These are phyloP conservation scores for Heloderma charlesbogerti DNA, from an alignment of 2,113 vertebrate genomes.

Conservation along the genomic window DNA sequence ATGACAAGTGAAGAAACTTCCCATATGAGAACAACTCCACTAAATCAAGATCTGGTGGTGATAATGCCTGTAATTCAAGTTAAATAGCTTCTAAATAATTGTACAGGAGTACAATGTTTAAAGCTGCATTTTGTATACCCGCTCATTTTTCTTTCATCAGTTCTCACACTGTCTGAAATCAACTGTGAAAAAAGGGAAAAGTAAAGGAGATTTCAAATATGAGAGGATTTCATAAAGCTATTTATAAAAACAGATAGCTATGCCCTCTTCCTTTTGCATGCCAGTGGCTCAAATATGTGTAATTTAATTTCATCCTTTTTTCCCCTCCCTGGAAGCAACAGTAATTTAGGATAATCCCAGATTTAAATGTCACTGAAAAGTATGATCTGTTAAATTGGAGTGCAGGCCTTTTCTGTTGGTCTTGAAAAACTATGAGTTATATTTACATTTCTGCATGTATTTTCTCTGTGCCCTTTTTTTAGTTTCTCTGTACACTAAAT, in stretches of 20 bases:
- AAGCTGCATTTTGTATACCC: conserved; percentile 1
- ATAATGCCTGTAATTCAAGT: background rate
- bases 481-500: background rate
- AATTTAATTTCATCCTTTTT: conserved; percentile 22
- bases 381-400: background rate
- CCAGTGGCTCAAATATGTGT: conserved; percentile 10
- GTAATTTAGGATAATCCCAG: conserved; percentile 24
- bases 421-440: background rate
- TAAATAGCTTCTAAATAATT: conserved; percentile 25
- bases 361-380: background rate
- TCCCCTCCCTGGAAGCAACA: background rate
- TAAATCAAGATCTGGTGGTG: background rate
- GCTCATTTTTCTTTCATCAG: conserved; percentile 63
- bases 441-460: background rate
- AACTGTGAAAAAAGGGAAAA: conserved; percentile 43
- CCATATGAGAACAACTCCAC: background rate
- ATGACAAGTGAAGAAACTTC: background rate
- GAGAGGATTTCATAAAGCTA: conserved; percentile 42
- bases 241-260: conserved; percentile 55
- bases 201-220: conserved; percentile 42
- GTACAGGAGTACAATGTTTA: conserved; percentile 15
- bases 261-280: conserved; percentile 25
- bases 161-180: conserved; percentile 52
- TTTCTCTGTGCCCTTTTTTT: background rate
- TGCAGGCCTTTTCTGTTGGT: background rate